Conservation (phyloP, 1,140 invertebrate species). For the Fopius arisanus region DNA sequence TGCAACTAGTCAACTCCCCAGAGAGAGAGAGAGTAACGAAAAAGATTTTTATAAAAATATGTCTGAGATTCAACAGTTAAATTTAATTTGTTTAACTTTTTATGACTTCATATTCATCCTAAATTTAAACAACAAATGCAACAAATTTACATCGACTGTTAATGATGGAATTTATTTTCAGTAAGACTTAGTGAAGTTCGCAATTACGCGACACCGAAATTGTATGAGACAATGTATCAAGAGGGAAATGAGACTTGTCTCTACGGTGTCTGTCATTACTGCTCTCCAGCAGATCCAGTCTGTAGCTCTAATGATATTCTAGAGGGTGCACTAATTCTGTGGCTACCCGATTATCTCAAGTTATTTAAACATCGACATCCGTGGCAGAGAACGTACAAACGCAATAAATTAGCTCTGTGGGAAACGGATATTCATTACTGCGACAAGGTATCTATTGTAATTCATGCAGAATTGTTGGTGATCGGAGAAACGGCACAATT, state of each 20-base stretch:
- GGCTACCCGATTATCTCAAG: constrained; percentile 76
- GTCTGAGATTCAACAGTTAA: no score
- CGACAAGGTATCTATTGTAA: constrained; percentile 75
- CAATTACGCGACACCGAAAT: constrained; percentile 71
- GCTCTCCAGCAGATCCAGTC: constrained; percentile 80
- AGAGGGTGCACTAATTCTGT: constrained; percentile 86
- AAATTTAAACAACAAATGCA: no score
- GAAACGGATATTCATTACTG: constrained; percentile 82
- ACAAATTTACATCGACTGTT: no score
- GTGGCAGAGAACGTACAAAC: constrained; percentile 88
- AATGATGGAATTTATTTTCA: constrained; percentile 28
- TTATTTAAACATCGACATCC: constrained; percentile 77
- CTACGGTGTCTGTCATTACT: constrained; percentile 91
- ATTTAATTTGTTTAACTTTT: no score
- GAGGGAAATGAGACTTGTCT: constrained; percentile 73
- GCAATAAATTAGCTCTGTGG: constrained; percentile 80
- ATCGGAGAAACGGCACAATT: no score
- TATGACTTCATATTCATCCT: no score
- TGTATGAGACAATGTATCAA: constrained; percentile 71
- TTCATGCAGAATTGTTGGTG: neutral
- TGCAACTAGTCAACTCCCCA: no score
- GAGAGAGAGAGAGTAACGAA: no score
- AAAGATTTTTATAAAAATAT: no score
- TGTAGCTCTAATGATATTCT: constrained; percentile 77
- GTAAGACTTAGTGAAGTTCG: constrained; percentile 81